phyloP scores from a whole-genome alignment of 2,797 vertebrate species.

The Pristis pectinata region DNA sequence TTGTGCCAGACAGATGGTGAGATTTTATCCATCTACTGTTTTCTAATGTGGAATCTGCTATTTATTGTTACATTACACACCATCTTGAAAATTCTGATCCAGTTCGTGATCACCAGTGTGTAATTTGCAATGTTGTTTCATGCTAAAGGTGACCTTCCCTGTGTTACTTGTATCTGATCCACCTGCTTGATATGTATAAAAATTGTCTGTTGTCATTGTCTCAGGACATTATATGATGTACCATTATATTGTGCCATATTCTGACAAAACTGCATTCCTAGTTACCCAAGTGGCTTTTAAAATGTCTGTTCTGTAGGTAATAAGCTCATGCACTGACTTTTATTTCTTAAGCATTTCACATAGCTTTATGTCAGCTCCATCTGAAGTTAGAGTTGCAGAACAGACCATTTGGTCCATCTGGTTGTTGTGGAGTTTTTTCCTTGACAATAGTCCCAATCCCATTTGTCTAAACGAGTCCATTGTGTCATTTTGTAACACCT shows the following conservation, averaged over 20 bases:
- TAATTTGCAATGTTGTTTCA: not conserved
- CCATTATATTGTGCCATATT: not conserved
- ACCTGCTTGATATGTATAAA: not conserved
- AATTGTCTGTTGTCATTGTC: not conserved
- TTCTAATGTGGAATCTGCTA: not conserved
- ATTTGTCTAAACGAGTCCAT: no score
- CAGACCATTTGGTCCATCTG: no score
- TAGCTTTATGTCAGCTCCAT: no score
- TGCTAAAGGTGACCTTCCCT: not conserved
- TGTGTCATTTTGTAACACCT: no score
- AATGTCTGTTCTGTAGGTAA: not conserved
- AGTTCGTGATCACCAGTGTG: not conserved
- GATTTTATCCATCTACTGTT: not conserved
- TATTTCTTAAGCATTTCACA: no score
- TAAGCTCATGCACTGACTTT: no score
- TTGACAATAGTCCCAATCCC: no score
- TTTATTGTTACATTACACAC: not conserved
- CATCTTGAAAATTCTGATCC: not conserved
- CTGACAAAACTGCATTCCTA: not conserved
- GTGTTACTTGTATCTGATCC: not conserved
- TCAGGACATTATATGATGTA: not conserved
- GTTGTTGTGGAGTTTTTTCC: no score
- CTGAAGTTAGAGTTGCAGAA: no score
- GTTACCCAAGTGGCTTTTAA: not conserved
- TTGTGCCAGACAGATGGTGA: not conserved